Evolutionary conservation across 2,113 vertebrate genomes (phyloP), one percentile per base, ranked within the genome.

Genomic region (Geothlypis trichas): DNA sequence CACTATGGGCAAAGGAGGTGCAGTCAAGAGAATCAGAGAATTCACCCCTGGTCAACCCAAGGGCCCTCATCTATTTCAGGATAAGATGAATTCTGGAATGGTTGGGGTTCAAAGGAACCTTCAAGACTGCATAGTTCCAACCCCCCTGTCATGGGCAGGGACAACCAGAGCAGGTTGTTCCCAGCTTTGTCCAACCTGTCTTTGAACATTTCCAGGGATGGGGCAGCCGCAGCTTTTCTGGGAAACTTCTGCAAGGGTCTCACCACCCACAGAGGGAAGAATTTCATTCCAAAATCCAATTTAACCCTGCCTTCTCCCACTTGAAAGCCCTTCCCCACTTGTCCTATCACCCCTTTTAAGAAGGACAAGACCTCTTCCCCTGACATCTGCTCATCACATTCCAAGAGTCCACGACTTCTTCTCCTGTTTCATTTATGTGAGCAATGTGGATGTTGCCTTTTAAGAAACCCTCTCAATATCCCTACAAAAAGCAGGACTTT

Each of bases 141-240:
- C 0, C 1, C 2, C 14, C 2, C 11, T 71, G 41, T 20, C 39
- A 46, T 28, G 28, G 54, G 15, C 28, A 37, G 33, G 14, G 22
- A 61, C 22, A 37, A 39, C 37, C 33, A 61, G 11, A 15, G 7
- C 55, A n/a, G 6, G 5, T n/a, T 52, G 13, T 26, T 68, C 69
- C 39, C 26, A 68, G 28, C 13, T 39, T 24, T 1, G 1, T 54
- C 30, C 54, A 75, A 26, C 11, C 16, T 54, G 13, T 28, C 39
- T 59, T 68, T 24, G 39, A 44, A n/a, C 7, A 35, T 52, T 68
- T 68, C n/a, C 78, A 62, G 24, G 46, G n/a, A 35, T 54, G 46
- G 2, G 7, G 6, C 54, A 83, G 39, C n/a, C 30, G 22, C 39
- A 41, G 21, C 24, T 82, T 61, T 28, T 10, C n/a, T 54, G 30